These are phyloP conservation scores for Elanoides forficatus DNA, from an alignment of 2,113 vertebrate species.

Conservation along the genomic window DNA sequence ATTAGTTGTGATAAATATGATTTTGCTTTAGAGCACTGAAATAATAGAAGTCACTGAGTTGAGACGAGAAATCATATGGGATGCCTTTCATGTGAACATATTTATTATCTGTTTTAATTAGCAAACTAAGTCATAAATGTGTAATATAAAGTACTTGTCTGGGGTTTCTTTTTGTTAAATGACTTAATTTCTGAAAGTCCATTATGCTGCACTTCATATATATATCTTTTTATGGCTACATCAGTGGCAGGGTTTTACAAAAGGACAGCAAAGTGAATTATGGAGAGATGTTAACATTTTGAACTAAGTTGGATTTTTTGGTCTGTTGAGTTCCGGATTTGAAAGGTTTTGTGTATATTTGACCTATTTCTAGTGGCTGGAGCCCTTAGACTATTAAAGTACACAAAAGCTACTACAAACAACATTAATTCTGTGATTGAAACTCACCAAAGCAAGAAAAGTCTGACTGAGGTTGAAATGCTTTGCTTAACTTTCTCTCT, in stretches of 20 bases:
- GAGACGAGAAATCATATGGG: slow-evolving; percentile 24
- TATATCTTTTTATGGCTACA: not conserved
- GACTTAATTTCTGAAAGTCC: slow-evolving; percentile 15
- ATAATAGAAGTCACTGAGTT: slow-evolving; percentile 28
- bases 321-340: slow-evolving; percentile 7
- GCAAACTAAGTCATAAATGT: slow-evolving; percentile 4
- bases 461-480: not conserved
- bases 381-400: not conserved
- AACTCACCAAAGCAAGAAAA: slow-evolving; percentile 1
- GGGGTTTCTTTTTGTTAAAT: not conserved
- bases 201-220: not conserved
- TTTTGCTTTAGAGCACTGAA: slow-evolving; percentile 12
- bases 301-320: not conserved
- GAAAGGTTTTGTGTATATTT: not conserved
- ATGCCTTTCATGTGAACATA: not conserved
- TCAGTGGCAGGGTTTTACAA: not conserved
- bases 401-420: not conserved
- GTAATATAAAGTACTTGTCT: not conserved
- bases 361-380: not conserved
- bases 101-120: slow-evolving; percentile 48
- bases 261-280: slow-evolving; percentile 15
- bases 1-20: slow-evolving; percentile 48
- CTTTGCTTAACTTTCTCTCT: not conserved
- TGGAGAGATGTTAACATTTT: not conserved
- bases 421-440: not conserved